These are phyloP conservation scores for Formica selysi DNA, from an alignment of 1,140 invertebrate genomes.

Conservation along the genomic window DNA sequence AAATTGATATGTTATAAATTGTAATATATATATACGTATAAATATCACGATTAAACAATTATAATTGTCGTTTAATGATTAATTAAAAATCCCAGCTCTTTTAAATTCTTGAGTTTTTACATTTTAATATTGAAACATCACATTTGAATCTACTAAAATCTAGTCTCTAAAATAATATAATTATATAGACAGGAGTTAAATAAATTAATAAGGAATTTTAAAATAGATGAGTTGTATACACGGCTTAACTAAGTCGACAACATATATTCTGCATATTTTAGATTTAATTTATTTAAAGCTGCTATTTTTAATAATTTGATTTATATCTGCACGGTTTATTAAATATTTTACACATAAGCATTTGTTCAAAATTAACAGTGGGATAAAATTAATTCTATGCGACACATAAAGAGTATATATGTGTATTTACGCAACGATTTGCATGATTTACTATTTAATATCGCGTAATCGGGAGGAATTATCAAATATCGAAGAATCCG, in stretches of 20 bases:
- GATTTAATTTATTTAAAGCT: background rate
- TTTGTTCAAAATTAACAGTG: background rate
- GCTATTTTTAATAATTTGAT: background rate
- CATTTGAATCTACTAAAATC: background rate
- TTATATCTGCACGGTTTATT: too few species aligned
- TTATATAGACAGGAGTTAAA: background rate
- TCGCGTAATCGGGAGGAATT: conserved; percentile 7
- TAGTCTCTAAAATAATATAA: background rate
- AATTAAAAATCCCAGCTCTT: background rate
- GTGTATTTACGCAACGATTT: too few species aligned
- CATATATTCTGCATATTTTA: background rate
- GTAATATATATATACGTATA: background rate
- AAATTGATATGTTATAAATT: conserved; percentile 12
- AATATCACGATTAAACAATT: too few species aligned
- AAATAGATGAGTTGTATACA: too few species aligned
- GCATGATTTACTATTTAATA: background rate
- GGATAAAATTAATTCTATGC: background rate
- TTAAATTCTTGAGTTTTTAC: background rate
- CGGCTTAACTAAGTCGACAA: background rate
- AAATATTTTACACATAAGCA: background rate
- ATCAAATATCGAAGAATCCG: conserved; percentile 23
- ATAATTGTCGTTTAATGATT: too few species aligned
- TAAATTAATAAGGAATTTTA: background rate
- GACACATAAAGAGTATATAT: too few species aligned
- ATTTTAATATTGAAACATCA: background rate